These are phyloP conservation scores for Malurus alboscapulatus DNA, from an alignment of 2,113 vertebrate genomes.

Conservation along the genomic window DNA sequence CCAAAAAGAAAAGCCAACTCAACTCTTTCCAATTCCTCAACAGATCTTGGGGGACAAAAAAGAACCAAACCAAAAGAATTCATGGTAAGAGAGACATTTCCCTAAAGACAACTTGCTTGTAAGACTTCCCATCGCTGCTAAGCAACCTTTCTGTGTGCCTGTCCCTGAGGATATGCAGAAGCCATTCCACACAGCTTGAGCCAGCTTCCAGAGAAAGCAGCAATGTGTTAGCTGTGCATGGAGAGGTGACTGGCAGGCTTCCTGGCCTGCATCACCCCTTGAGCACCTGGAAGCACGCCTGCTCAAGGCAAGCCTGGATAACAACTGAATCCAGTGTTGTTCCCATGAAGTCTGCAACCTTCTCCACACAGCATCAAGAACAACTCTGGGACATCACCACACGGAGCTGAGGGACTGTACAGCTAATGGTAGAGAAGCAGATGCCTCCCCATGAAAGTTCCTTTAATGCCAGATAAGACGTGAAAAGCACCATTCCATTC, in stretches of 20 bases:
- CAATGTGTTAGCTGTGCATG: fast-evolving
- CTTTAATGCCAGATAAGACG: background rate
- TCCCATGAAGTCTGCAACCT: background rate
- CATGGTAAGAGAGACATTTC: background rate
- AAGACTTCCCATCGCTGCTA: background rate
- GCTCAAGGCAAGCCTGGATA: background rate
- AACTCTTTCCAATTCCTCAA: background rate
- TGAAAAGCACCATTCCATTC: background rate
- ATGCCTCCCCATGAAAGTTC: background rate
- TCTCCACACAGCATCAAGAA: background rate
- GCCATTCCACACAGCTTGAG: background rate
- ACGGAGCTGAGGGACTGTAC: background rate
- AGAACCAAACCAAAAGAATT: background rate
- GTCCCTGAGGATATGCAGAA: fast-evolving
- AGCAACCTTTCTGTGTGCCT: background rate
- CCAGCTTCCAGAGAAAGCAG: background rate
- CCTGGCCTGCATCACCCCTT: background rate
- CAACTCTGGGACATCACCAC: fast-evolving
- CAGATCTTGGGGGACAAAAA: background rate
- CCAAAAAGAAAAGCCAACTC: background rate
- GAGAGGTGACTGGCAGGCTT: background rate
- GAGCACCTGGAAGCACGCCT: background rate
- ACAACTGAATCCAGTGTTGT: background rate
- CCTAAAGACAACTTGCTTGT: background rate
- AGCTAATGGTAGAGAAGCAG: background rate